Evolutionary conservation across 2,797 vertebrate genomes (phyloP).

Genomic region (Phoeniculus purpureus): DNA sequence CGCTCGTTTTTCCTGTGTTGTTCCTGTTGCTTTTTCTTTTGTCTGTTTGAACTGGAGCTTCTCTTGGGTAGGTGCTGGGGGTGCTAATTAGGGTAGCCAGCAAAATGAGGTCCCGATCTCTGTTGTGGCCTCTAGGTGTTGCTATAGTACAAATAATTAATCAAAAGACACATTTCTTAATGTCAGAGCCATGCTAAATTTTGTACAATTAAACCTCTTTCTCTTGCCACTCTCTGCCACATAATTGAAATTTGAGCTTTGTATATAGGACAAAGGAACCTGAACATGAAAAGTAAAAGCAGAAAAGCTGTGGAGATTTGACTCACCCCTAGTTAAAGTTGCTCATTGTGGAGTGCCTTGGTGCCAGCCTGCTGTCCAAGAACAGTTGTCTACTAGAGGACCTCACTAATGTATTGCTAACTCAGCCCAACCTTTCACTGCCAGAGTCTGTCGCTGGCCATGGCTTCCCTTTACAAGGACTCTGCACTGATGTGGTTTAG

Average conservation of each 20-base stretch:
- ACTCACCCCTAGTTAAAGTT: neutral
- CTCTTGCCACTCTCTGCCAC: neutral
- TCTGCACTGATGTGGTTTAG: neutral
- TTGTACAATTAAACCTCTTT: neutral
- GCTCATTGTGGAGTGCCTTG: neutral
- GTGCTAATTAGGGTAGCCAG: neutral
- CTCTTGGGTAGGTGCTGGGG: neutral
- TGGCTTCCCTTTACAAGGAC: neutral
- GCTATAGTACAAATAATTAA: slow-evolving; percentile 69
- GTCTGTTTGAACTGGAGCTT: neutral
- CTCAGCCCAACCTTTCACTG: neutral
- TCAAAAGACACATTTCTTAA: neutral
- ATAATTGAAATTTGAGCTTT: neutral
- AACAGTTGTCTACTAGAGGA: neutral
- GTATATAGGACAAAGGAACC: neutral
- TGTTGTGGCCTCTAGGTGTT: slow-evolving; percentile 67
- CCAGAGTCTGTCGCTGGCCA: neutral
- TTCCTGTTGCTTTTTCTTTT: neutral
- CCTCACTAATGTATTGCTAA: neutral
- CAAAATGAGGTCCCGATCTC: slow-evolving; percentile 42
- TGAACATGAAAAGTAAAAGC: neutral
- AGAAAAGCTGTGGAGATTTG: neutral
- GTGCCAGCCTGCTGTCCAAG: neutral
- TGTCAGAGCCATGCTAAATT: neutral
- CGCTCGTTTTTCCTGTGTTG: neutral